Percentiles rank a stretch among this genome's conserved stretches.
Conservation (phyloP, 2,113 vertebrate species). For the Tupaia tana region DNA sequence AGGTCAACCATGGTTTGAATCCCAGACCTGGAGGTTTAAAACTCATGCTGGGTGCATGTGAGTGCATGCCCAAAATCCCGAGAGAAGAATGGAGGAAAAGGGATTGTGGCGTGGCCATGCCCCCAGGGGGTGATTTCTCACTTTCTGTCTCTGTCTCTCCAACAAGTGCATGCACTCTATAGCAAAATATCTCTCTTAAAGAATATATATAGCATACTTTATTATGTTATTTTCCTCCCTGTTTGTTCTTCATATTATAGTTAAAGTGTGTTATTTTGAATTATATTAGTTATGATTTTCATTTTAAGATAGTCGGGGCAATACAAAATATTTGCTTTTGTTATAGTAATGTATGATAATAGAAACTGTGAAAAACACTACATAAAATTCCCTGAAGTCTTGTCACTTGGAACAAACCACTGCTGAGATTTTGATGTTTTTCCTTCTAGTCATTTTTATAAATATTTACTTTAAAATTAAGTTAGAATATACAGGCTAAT, state of each 20-base stretch:
- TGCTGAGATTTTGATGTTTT: background rate
- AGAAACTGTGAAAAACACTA: background rate
- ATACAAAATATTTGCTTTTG: background rate
- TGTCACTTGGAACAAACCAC: background rate
- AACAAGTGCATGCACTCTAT: too few species aligned
- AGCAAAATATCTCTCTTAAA: too few species aligned
- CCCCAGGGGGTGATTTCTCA: too few species aligned
- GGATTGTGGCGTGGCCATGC: too few species aligned
- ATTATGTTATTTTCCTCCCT: constrained; percentile 1
- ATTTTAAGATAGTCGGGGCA: background rate
- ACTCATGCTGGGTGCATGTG: too few species aligned
- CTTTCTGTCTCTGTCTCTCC: too few species aligned
- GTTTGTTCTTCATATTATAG: constrained; percentile 12
- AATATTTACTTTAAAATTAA: background rate
- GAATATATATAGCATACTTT: background rate
- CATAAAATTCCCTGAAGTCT: background rate
- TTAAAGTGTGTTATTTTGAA: constrained; percentile 7
- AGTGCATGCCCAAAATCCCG: too few species aligned
- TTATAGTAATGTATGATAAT: background rate
- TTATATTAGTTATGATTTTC: constrained; percentile 5
- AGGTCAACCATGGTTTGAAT: too few species aligned
- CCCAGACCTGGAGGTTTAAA: too few species aligned
- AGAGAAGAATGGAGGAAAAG: too few species aligned
- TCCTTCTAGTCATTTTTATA: background rate
- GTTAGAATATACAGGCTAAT: background rate